A percentile compares a stretch with the other conserved stretches of the same genome.
These are phyloP conservation scores for Willowsia nigromaculata DNA, from an alignment of 2,888 invertebrate species.

Conservation along the genomic window DNA sequence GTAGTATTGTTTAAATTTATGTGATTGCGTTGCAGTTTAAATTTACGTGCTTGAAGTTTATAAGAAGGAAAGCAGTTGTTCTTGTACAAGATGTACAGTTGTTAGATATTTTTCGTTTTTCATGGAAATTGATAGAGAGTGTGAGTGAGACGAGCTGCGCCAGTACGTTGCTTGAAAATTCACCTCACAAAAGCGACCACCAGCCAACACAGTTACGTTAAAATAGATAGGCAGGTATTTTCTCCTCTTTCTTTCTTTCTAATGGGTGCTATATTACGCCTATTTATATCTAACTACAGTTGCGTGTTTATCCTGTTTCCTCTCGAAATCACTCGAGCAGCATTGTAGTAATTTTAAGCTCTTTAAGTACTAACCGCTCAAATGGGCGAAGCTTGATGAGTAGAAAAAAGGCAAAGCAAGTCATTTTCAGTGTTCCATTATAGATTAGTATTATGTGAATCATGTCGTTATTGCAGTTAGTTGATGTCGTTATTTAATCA, in stretches of 20 bases:
- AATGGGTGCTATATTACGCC: conserved; percentile 4
- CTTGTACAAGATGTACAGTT: conserved; percentile 50
- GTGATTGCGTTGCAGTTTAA: conserved; percentile 26
- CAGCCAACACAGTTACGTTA: not conserved
- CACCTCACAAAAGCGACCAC: not conserved
- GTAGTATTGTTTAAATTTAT: conserved; percentile 48
- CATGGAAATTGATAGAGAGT: conserved; percentile 58
- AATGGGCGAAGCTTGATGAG: not conserved
- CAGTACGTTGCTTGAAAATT: not conserved
- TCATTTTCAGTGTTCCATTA: conserved; percentile 24
- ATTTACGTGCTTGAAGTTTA: conserved; percentile 43
- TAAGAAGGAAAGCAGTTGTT: conserved; percentile 16
- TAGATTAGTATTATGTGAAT: conserved; percentile 48
- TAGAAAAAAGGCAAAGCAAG: conserved; percentile 1
- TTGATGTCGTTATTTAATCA: conserved; percentile 53
- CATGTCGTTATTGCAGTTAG: conserved; percentile 53
- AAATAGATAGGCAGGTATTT: not conserved
- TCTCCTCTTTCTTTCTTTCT: conserved; percentile 3
- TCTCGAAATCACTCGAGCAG: conserved; percentile 56
- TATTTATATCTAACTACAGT: conserved; percentile 38
- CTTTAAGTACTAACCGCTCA: not conserved
- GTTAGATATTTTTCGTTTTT: conserved; percentile 27
- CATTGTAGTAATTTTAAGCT: not conserved
- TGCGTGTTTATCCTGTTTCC: conserved; percentile 70
- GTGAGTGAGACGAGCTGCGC: not conserved